Conservation (phyloP, 2,888 invertebrate genomes). For the Morpho achilles region DNA sequence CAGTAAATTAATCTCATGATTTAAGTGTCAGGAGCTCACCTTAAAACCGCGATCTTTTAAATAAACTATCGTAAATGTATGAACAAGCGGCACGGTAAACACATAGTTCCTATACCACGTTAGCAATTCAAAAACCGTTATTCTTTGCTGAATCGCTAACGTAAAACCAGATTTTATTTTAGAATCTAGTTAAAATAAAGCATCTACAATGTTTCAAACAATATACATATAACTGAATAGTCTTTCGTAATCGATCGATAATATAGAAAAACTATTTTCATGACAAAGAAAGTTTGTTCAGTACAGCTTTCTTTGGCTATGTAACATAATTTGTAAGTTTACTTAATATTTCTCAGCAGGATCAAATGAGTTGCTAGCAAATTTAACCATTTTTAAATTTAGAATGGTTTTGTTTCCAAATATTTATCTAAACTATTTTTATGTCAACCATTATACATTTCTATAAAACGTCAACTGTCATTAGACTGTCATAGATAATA, state of each 20-base stretch:
- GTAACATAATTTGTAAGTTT: conserved; percentile 14
- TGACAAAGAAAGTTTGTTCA: conserved; percentile 63
- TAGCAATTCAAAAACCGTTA: conserved; percentile 12
- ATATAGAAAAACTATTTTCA: conserved; percentile 59
- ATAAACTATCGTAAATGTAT: conserved; percentile 16
- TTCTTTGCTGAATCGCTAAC: conserved; percentile 8
- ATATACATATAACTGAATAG: conserved; percentile 42
- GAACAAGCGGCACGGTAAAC: conserved; percentile 15
- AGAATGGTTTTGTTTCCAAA: conserved; percentile 45
- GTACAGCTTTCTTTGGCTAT: conserved; percentile 16
- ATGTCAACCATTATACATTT: conserved; percentile 58
- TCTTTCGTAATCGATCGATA: conserved; percentile 78
- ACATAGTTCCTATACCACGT: conserved; percentile 22
- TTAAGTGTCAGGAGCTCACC: conserved; percentile 25
- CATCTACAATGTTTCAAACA: conserved; percentile 35
- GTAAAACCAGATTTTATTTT: conserved; percentile 16
- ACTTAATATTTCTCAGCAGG: conserved; percentile 33
- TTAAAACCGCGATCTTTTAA: conserved; percentile 21
- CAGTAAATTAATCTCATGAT: conserved; percentile 29
- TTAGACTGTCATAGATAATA: not conserved
- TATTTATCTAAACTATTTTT: conserved; percentile 58
- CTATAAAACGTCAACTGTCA: conserved; percentile 54
- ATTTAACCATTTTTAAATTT: conserved; percentile 45
- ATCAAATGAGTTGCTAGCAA: conserved; percentile 31
- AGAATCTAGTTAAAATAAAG: conserved; percentile 22